Conservation (phyloP, 2,113 vertebrate genomes). For the Tetrax tetrax region DNA sequence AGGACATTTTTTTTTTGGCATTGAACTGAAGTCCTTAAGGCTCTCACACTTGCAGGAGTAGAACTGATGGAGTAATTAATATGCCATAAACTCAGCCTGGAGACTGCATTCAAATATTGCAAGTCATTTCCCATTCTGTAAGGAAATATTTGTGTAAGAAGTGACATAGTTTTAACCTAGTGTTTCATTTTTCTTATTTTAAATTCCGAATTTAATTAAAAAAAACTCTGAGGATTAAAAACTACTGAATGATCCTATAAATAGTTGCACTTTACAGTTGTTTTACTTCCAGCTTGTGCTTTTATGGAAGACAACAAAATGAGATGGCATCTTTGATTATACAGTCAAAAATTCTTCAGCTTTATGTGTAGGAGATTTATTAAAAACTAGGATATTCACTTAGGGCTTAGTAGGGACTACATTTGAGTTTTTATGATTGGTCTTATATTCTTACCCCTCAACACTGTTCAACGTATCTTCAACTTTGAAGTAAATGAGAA, state of each 20-base stretch:
- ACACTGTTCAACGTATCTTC: background rate
- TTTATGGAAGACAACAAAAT: background rate
- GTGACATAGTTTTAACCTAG: background rate
- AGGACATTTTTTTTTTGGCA: background rate
- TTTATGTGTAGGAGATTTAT: background rate
- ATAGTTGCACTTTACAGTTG: background rate
- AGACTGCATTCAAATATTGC: background rate
- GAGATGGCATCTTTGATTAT: background rate
- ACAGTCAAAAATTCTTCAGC: background rate
- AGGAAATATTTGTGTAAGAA: conserved; percentile 21
- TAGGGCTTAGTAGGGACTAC: background rate
- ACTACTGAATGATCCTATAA: background rate
- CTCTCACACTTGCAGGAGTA: background rate
- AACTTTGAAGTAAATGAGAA: background rate
- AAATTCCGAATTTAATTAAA: background rate
- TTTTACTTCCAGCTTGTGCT: background rate
- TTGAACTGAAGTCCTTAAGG: background rate
- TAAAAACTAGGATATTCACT: background rate
- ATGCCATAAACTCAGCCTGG: background rate
- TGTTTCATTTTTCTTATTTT: background rate
- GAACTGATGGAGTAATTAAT: background rate
- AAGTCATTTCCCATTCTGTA: background rate
- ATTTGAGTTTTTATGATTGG: background rate
- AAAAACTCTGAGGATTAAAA: background rate
- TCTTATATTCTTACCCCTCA: background rate